phyloP scores from a whole-genome alignment of 2,113 vertebrate species.

The Sarotherodon lohbergeri region DNA sequence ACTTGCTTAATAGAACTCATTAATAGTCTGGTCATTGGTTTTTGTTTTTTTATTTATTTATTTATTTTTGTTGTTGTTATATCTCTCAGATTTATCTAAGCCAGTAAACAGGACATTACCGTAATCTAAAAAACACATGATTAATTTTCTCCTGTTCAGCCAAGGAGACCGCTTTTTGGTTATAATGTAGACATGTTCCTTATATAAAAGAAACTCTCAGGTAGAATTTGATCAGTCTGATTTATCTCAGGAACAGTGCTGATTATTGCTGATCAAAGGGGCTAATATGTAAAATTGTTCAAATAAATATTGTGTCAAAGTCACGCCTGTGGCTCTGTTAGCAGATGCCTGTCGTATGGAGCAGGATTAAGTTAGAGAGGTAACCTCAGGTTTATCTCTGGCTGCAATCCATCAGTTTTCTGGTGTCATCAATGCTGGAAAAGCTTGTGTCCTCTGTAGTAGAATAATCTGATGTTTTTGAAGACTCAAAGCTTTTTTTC shows the following conservation, averaged over 20 bases:
- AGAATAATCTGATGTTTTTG: background rate
- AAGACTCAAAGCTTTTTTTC: background rate
- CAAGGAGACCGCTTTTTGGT: fast-evolving
- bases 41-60: background rate
- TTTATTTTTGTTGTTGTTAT: background rate
- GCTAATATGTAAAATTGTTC: background rate
- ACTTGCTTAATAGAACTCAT: background rate
- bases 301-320: background rate
- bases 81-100: background rate
- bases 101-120: fast-evolving
- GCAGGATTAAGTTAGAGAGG: background rate
- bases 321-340: background rate
- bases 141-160: background rate
- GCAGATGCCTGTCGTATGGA: background rate
- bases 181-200: background rate
- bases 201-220: background rate
- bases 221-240: background rate
- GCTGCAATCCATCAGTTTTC: background rate
- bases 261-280: background rate
- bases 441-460: background rate
- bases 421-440: background rate
- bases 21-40: background rate
- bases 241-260: background rate
- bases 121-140: background rate
- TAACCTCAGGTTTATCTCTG: background rate